Evolutionary conservation across 2,113 vertebrate species (phyloP).

Genomic region (Maylandia zebra): DNA sequence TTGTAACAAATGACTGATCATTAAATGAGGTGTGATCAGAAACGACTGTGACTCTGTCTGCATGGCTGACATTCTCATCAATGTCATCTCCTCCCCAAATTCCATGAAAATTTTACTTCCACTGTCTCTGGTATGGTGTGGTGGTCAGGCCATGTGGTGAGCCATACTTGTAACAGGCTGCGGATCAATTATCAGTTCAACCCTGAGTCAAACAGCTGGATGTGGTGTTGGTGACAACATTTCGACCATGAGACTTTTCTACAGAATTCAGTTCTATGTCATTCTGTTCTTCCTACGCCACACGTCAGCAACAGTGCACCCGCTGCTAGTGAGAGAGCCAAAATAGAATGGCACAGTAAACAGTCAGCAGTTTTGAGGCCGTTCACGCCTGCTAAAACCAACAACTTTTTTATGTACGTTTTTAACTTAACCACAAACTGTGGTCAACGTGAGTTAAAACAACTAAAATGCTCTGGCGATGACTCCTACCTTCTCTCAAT

Average conservation of each 20-base stretch:
- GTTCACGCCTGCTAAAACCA: neutral
- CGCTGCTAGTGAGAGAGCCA: neutral
- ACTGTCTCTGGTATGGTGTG: neutral
- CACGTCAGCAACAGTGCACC: neutral
- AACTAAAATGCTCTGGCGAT: neutral
- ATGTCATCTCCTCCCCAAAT: neutral
- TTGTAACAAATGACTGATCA: neutral
- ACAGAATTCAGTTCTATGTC: too few relatives aligned
- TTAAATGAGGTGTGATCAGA: neutral
- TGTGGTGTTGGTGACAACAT: too few relatives aligned
- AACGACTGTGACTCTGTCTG: neutral
- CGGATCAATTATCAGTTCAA: too few relatives aligned
- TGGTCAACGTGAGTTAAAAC: neutral
- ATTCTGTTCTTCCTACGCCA: neutral
- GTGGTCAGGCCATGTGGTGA: too few relatives aligned
- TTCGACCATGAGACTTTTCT: too few relatives aligned
- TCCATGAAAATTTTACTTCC: neutral
- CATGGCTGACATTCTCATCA: neutral
- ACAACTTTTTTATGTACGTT: fast-evolving
- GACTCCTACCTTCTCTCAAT: neutral
- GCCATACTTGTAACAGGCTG: too few relatives aligned
- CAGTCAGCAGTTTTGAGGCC: neutral
- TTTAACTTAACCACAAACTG: neutral
- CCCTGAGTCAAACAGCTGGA: too few relatives aligned
- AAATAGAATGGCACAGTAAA: fast-evolving